A percentile compares a stretch with the other conserved stretches of the same genome.
Conservation (phyloP, 2,797 vertebrate species). For the Malacoraja senta region DNA sequence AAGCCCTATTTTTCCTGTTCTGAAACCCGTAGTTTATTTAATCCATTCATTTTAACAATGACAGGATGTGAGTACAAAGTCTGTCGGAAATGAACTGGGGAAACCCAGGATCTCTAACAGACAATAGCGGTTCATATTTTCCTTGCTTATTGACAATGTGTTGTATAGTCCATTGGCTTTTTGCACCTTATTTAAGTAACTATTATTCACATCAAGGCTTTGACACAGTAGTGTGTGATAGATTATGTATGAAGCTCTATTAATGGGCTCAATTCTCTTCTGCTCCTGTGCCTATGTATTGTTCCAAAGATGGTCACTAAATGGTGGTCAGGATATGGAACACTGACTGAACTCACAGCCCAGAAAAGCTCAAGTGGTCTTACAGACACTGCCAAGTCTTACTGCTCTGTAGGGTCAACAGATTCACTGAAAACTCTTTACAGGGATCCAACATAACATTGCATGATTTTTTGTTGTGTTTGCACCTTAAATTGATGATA, state of each 20-base stretch:
- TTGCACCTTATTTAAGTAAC: neutral
- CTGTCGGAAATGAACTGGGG: neutral
- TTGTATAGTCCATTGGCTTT: neutral
- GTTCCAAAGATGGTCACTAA: neutral
- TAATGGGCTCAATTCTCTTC: neutral
- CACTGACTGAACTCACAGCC: neutral
- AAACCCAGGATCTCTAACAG: neutral
- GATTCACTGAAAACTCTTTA: neutral
- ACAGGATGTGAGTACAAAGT: neutral
- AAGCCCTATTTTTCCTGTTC: neutral
- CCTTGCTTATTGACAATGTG: neutral
- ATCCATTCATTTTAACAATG: neutral
- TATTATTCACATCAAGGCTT: neutral
- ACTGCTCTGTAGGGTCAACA: neutral
- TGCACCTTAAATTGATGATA: slow-evolving; percentile 80
- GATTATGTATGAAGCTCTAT: no score
- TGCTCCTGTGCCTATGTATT: neutral
- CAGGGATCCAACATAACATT: neutral
- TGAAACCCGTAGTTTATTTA: neutral
- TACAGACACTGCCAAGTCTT: neutral
- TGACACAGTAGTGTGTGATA: neutral
- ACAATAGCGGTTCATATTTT: neutral
- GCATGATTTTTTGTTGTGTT: neutral
- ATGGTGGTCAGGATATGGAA: neutral
- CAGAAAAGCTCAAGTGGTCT: neutral